Percentiles rank a stretch among this genome's conserved stretches.
Conservation (phyloP, 2,888 invertebrate genomes). For the Xanthia icteritia region DNA sequence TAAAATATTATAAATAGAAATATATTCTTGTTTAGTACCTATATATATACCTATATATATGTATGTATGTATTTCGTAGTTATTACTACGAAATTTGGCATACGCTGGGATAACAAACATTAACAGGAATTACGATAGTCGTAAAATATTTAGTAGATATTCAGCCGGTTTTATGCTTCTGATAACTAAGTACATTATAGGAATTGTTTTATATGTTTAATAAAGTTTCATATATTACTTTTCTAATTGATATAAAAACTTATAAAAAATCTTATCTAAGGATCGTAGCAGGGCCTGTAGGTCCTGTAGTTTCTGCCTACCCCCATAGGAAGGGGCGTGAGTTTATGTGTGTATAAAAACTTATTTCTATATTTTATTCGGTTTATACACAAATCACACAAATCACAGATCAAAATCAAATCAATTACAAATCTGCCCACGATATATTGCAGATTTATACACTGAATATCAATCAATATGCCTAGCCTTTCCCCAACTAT, state of each 20-base stretch:
- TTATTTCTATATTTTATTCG: not conserved
- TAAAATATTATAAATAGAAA: not conserved
- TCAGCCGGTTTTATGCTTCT: not conserved
- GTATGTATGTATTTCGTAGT: no score
- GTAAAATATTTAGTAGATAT: conserved; percentile 50
- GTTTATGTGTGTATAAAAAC: no score
- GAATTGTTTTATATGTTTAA: conserved; percentile 1
- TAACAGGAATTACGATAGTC: conserved; percentile 36
- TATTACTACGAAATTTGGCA: conserved; percentile 48
- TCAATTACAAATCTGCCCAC: not conserved
- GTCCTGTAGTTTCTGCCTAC: no score
- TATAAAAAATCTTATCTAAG: not conserved
- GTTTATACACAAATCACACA: no score
- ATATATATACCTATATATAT: no score
- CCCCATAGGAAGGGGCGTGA: no score
- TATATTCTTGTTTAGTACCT: conserved; percentile 19
- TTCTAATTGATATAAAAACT: not conserved
- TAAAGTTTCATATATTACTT: not conserved
- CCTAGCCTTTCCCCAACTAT: not conserved
- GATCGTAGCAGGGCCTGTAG: no score
- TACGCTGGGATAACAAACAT: conserved; percentile 22
- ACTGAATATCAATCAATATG: not conserved
- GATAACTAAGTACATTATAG: conserved; percentile 26
- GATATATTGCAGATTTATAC: not conserved
- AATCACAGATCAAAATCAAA: no score